These are phyloP conservation scores for Aricia agestis DNA, from an alignment of 1,140 invertebrate genomes.

Conservation along the genomic window DNA sequence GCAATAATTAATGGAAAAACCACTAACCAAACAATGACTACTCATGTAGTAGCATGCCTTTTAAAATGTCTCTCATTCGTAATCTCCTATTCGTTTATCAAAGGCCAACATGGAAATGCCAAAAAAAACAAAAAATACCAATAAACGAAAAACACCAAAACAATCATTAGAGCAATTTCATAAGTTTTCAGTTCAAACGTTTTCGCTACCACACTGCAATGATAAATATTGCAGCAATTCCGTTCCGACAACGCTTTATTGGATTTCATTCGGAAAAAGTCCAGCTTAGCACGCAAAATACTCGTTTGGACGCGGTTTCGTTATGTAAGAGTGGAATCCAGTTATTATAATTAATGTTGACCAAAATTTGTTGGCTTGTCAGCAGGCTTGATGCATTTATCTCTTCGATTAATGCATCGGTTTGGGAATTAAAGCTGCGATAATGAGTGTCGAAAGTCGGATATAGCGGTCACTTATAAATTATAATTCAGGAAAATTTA, in stretches of 20 bases:
- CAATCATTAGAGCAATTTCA: background rate
- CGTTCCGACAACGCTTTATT: constrained; percentile 9
- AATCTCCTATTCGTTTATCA: too few relatives aligned
- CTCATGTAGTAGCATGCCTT: background rate
- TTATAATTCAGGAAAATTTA: background rate
- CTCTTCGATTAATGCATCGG: background rate
- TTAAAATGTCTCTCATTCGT: background rate
- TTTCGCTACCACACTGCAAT: background rate
- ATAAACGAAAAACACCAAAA: background rate
- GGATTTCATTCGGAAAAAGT: constrained; percentile 11
- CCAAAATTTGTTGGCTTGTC: constrained; percentile 6
- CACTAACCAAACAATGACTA: background rate
- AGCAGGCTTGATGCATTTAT: background rate
- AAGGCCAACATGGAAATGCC: too few relatives aligned
- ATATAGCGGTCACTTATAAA: background rate
- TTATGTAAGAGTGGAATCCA: background rate
- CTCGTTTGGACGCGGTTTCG: constrained; percentile 2
- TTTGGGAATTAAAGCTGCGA: background rate
- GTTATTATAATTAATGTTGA: constrained; percentile 11
- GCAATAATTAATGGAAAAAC: background rate
- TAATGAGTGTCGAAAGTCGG: background rate
- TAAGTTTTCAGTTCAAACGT: constrained; percentile 8
- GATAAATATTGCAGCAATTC: constrained; percentile 11
- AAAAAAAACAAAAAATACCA: background rate
- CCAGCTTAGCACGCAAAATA: constrained; percentile 9